These are phyloP conservation scores for Tupaia chinensis DNA, from an alignment of 2,113 vertebrate genomes.

Conservation along the genomic window DNA sequence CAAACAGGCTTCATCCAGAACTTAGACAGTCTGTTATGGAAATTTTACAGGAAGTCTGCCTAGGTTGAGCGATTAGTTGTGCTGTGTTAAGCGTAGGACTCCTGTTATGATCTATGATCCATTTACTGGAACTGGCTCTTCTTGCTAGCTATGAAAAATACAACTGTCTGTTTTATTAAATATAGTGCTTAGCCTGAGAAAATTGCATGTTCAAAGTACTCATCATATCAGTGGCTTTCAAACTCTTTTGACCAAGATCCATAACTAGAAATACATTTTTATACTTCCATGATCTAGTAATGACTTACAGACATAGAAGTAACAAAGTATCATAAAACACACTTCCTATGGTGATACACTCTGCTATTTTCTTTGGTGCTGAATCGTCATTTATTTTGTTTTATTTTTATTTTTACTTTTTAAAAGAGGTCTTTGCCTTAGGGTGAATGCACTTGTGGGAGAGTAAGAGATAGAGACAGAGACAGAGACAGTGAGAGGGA, in stretches of 20 bases:
- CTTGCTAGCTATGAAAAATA: not conserved
- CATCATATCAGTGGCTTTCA: not conserved
- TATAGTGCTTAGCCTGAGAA: not conserved
- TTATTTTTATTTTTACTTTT: too few relatives aligned
- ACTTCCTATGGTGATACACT: not conserved
- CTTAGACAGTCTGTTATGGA: not conserved
- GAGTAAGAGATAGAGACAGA: too few relatives aligned
- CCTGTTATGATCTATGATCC: not conserved
- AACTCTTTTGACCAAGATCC: not conserved
- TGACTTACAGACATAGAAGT: not conserved
- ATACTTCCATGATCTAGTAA: not conserved
- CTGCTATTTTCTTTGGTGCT: not conserved
- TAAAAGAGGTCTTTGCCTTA: too few relatives aligned
- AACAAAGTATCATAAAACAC: not conserved
- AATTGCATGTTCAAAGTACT: not conserved
- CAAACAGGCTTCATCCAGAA: not conserved
- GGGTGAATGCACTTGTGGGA: too few relatives aligned
- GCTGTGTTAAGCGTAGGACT: not conserved
- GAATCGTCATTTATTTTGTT: not conserved
- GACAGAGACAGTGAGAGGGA: too few relatives aligned
- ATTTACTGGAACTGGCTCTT: not conserved
- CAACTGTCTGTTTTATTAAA: not conserved
- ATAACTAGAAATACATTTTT: slow-evolving; percentile 24
- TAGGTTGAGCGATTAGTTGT: not conserved
- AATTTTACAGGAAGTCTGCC: not conserved